Conservation (phyloP, 2,888 invertebrate genomes). For the Elysia crispata region DNA sequence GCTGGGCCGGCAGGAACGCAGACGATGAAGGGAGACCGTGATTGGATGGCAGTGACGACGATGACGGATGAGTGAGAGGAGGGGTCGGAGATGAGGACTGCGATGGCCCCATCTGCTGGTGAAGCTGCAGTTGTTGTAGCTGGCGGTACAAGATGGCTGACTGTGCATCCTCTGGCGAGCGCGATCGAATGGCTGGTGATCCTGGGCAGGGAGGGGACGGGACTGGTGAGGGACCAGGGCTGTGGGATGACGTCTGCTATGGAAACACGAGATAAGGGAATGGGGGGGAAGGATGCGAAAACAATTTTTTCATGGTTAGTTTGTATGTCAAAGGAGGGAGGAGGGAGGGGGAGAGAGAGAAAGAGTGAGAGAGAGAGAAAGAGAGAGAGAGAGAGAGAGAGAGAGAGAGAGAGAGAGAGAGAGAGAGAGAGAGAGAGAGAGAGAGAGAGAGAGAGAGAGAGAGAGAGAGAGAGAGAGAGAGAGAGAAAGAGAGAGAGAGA, state of each 20-base stretch:
- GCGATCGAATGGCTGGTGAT: slow-evolving; percentile 30
- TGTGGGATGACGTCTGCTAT: neutral
- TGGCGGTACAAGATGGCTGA: slow-evolving; percentile 77
- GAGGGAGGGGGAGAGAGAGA: neutral
- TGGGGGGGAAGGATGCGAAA: neutral
- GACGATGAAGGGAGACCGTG: neutral
- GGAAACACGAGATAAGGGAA: neutral
- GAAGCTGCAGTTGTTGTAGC: slow-evolving; percentile 78
- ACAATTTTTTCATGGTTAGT: too few species aligned
- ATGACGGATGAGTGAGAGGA: neutral
- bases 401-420: slow-evolving; percentile 21
- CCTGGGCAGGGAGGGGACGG: slow-evolving; percentile 64
- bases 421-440: neutral
- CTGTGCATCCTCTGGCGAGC: slow-evolving; percentile 40
- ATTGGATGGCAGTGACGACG: slow-evolving; percentile 16
- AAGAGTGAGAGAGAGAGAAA: neutral
- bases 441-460: too few species aligned
- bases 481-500: too few species aligned
- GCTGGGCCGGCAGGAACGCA: too few species aligned
- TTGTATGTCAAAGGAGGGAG: too few species aligned
- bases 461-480: too few species aligned
- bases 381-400: slow-evolving; percentile 19
- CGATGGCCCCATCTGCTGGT: slow-evolving; percentile 54
- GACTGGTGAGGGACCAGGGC: neutral
- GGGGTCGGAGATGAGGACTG: slow-evolving; percentile 42